Conservation (phyloP, 2,113 vertebrate species). For the Recurvirostra avosetta region DNA sequence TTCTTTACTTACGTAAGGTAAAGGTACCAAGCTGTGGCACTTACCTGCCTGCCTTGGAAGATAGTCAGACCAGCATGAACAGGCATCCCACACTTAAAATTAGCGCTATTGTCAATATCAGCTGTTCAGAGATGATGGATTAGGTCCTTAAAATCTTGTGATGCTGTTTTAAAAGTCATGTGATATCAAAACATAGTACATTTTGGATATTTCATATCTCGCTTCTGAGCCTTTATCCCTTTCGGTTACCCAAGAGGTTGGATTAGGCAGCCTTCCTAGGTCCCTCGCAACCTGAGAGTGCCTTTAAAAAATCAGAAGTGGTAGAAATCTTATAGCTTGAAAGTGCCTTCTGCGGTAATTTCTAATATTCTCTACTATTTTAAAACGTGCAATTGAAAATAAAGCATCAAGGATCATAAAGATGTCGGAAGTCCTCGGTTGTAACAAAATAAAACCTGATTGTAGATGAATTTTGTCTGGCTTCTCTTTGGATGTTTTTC, state of each 20-base stretch:
- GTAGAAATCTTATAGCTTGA: background rate
- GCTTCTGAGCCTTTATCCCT: background rate
- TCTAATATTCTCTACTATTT: background rate
- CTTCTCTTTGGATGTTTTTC: background rate
- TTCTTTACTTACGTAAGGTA: background rate
- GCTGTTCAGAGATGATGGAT: background rate
- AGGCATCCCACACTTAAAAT: background rate
- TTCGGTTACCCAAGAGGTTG: background rate
- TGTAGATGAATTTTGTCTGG: background rate
- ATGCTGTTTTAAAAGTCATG: background rate
- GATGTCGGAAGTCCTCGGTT: background rate
- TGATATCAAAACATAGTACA: background rate
- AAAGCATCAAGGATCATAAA: background rate
- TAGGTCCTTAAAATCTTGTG: background rate
- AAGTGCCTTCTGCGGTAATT: background rate
- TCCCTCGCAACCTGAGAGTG: background rate
- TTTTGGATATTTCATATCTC: background rate
- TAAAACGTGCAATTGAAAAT: background rate
- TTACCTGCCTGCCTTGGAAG: background rate
- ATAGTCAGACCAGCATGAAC: background rate
- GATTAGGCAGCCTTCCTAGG: background rate
- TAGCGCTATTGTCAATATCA: background rate
- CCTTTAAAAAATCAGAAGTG: background rate
- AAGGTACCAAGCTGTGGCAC: background rate
- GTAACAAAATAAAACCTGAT: background rate